phyloP scores from a whole-genome alignment of 2,797 vertebrate species.

The Sebastiscus tertius region DNA sequence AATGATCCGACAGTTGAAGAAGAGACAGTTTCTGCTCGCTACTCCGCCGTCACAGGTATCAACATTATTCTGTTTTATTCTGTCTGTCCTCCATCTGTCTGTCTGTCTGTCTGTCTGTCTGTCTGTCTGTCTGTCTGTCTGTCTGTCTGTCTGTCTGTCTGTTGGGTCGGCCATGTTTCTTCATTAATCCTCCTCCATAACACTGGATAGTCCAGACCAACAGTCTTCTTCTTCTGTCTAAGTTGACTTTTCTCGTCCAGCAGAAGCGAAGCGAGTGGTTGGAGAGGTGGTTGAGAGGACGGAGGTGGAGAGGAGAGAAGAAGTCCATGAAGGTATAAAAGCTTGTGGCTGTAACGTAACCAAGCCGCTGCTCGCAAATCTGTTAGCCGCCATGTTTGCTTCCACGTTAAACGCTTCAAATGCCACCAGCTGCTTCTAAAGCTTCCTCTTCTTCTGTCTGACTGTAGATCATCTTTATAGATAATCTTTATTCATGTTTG shows the following conservation, averaged over 20 bases:
- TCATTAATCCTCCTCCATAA: background rate
- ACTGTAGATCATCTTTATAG: background rate
- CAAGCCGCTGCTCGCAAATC: background rate
- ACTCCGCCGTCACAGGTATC: constrained; percentile 64
- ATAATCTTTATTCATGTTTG: no score
- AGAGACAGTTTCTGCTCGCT: constrained; percentile 55
- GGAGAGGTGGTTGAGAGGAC: constrained; percentile 71
- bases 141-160: no score
- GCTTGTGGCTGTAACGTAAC: constrained; percentile 46
- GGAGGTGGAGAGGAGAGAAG: constrained; percentile 44
- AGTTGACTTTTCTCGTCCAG: constrained; percentile 56
- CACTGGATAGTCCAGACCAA: no score
- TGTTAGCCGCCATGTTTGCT: background rate
- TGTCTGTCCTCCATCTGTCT: no score
- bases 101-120: no score
- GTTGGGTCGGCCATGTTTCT: no score
- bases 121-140: no score
- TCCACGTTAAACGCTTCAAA: background rate
- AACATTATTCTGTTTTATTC: no score
- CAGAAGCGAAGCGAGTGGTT: constrained; percentile 68
- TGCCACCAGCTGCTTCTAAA: constrained; percentile 3
- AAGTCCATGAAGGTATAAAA: constrained; percentile 72
- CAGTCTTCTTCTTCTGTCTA: constrained; percentile 22
- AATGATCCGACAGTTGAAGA: constrained; percentile 43
- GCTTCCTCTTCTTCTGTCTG: no score